phyloP scores from a whole-genome alignment of 1,140 invertebrate genomes.

The Cotesia glomerata region DNA sequence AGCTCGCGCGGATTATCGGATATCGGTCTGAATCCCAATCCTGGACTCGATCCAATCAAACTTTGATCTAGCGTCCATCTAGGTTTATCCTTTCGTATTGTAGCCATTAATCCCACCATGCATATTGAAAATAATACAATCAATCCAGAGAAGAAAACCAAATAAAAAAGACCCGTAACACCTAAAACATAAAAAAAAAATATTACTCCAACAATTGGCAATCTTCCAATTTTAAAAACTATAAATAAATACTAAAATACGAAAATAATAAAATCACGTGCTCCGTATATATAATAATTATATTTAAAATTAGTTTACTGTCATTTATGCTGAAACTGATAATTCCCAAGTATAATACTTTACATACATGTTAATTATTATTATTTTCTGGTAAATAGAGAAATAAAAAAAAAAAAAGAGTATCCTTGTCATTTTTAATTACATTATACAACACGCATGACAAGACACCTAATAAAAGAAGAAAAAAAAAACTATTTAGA shows the following conservation, averaged over 20 bases:
- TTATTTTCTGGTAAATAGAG: too few species aligned
- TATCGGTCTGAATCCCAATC: slow-evolving; percentile 87
- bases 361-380: too few species aligned
- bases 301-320: too few species aligned
- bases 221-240: slow-evolving; percentile 3
- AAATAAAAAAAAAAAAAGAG: too few species aligned
- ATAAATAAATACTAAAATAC: neutral
- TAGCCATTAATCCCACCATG: slow-evolving; percentile 78
- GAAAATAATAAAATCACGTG: too few species aligned
- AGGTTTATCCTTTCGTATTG: slow-evolving; percentile 73
- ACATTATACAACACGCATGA: too few species aligned
- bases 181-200: slow-evolving; percentile 65
- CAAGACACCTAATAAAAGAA: too few species aligned
- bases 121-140: slow-evolving; percentile 82
- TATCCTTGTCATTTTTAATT: too few species aligned
- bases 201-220: neutral
- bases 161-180: slow-evolving; percentile 81
- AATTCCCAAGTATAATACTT: too few species aligned
- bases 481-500: too few species aligned
- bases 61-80: slow-evolving; percentile 76
- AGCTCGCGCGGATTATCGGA: slow-evolving; percentile 76
- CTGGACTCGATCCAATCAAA: slow-evolving; percentile 87
- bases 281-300: too few species aligned
- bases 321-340: neutral
- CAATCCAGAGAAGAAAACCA: slow-evolving; percentile 82